Percentiles rank a stretch among this genome's conserved stretches.
phyloP scores from a whole-genome alignment of 2,797 vertebrate genomes.

The Peromyscus melanophrys region DNA sequence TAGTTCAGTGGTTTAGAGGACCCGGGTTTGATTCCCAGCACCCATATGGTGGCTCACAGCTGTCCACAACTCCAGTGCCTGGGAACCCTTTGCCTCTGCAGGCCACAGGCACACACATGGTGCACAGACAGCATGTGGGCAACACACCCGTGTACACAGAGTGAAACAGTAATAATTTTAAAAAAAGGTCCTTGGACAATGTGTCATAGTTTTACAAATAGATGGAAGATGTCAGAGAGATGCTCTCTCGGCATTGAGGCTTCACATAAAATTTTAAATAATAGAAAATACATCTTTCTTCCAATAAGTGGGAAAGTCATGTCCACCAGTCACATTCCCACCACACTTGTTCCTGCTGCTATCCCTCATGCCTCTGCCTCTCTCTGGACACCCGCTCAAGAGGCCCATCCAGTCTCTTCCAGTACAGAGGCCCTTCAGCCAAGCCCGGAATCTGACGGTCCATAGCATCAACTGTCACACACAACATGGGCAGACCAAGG shows the following conservation, averaged over 20 bases:
- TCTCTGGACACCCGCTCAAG: background rate
- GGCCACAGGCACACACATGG: background rate
- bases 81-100: background rate
- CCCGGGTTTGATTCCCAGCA: background rate
- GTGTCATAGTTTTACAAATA: background rate
- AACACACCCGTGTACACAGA: background rate
- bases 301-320: background rate
- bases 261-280: slow-evolving; percentile 29
- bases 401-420: background rate
- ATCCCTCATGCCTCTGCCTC: background rate
- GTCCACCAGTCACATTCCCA: background rate
- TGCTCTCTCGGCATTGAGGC: background rate
- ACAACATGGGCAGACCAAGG: background rate
- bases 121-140: background rate
- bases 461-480: background rate
- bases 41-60: background rate
- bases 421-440: background rate
- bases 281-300: slow-evolving; percentile 41
- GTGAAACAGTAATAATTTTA: background rate
- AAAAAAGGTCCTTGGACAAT: background rate
- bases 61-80: background rate
- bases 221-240: background rate
- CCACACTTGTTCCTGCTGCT: background rate
- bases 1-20: background rate
- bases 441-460: background rate